A percentile compares a stretch with the other conserved stretches of the same genome.
These are phyloP conservation scores for Antechinus flavipes DNA, from an alignment of 2,113 vertebrate species.

Conservation along the genomic window DNA sequence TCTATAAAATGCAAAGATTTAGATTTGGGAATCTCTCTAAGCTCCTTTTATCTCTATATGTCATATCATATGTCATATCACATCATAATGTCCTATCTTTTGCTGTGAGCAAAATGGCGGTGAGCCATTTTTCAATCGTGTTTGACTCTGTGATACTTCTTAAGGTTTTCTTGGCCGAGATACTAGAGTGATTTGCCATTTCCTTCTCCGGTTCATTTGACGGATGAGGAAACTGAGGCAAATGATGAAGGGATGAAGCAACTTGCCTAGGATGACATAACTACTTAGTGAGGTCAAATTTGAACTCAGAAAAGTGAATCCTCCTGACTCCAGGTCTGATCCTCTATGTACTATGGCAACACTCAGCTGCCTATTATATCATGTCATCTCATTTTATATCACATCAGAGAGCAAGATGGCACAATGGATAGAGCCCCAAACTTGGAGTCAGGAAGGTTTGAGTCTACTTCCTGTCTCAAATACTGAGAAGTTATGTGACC, in stretches of 20 bases:
- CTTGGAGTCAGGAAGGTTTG: background rate
- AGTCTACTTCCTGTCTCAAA: background rate
- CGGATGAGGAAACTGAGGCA: too few relatives aligned
- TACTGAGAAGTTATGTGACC: background rate
- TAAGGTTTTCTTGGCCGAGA: background rate
- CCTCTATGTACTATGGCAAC: too few relatives aligned
- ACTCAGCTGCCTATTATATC: too few relatives aligned
- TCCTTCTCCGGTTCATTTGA: background rate
- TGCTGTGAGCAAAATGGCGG: background rate
- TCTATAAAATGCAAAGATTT: background rate
- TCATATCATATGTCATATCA: background rate
- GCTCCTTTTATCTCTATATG: background rate
- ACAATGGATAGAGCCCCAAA: too few relatives aligned
- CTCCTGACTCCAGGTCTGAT: too few relatives aligned
- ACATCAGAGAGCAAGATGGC: too few relatives aligned
- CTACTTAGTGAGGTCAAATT: too few relatives aligned
- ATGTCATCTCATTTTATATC: too few relatives aligned
- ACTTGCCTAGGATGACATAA: too few relatives aligned
- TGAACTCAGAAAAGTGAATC: too few relatives aligned
- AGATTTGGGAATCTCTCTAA: background rate
- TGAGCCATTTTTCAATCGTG: background rate
- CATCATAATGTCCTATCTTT: background rate
- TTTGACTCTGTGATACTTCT: background rate
- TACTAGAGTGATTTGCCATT: background rate
- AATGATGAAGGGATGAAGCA: too few relatives aligned